Evolutionary conservation across 2,797 vertebrate genomes (phyloP), one percentile per base, ranked within the genome.

Genomic region (Syngnathus rostellatus): DNA sequence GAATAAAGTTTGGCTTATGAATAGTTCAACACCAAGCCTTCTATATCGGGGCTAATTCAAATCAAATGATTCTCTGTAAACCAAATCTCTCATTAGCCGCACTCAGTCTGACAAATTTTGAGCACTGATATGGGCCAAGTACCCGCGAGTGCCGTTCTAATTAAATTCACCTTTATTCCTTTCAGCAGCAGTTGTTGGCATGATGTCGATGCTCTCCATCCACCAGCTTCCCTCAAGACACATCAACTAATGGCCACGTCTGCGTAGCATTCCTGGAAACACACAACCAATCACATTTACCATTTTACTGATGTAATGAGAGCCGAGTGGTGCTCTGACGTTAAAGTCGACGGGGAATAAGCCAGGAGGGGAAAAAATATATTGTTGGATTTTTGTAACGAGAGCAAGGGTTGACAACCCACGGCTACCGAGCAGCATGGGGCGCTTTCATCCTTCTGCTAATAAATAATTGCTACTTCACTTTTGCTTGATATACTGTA

Each of bases 141-240:
- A 46, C 70, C 51, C 66, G 73, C 62, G 71, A 79, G 79, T 75
- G 78, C 60, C 69, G 37, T 58, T 62, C 50, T 78, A 81, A 83
- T 82, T 71, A 62, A 71, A 85, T 81, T 83, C 79, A 77, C 67
- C 69, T 69, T 71, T 66, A 74, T 75, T 58, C 67, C 74, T 78
- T 67, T 72, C 73, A 78, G 71, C 78, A 68, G 74, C 64, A 69
- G 77, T 19, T 77, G 76, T 65, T 71, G 72, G 76, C 80, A 76
- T 8, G 16, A 62, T 65, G 72, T 75, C 65, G 55, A 39, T 23
- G 40, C 60, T 67, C 61, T 73, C n/a, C 62, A 38, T 66, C 48
- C 21, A 62, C 69, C 70, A 54, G 72, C 69, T 69, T 63, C 72
- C 64, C 70, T 68, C 45, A 68, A 74, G 72, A 71, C 63, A 66